Conservation (phyloP, 2,888 invertebrate species). For the Phyto melanocephala region DNA sequence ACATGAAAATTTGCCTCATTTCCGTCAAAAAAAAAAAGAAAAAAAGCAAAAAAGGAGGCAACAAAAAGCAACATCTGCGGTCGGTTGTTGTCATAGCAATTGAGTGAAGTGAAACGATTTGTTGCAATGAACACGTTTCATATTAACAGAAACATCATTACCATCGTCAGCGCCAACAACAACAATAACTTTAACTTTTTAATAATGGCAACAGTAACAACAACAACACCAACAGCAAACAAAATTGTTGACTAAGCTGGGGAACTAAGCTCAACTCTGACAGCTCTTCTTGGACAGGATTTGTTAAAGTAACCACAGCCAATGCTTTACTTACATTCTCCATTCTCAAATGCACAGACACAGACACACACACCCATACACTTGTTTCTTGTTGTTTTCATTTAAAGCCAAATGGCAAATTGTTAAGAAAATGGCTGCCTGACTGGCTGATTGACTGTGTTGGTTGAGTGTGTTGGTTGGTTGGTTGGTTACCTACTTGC, state of each 20-base stretch:
- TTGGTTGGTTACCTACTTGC: slow-evolving; percentile 19
- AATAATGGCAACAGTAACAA: slow-evolving; percentile 42
- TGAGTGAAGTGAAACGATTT: slow-evolving; percentile 30
- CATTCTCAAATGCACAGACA: slow-evolving; percentile 12
- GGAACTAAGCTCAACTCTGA: neutral
- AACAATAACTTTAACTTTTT: slow-evolving; percentile 33
- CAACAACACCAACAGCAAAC: neutral
- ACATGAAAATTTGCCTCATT: slow-evolving; percentile 62
- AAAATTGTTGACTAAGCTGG: neutral
- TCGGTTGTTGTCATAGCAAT: slow-evolving; percentile 26
- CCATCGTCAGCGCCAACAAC: slow-evolving; percentile 46
- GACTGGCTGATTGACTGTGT: slow-evolving; percentile 25
- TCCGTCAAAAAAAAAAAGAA: slow-evolving; percentile 40
- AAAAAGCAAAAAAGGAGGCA: neutral
- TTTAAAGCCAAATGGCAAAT: slow-evolving; percentile 62
- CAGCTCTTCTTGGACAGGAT: slow-evolving; percentile 43
- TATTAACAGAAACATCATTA: slow-evolving; percentile 73
- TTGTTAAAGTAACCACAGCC: slow-evolving; percentile 55
- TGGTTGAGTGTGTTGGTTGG: neutral
- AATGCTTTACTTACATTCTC: slow-evolving; percentile 59
- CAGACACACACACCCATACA: neutral
- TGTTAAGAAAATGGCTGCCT: slow-evolving; percentile 61
- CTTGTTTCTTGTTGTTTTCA: neutral
- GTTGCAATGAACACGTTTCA: slow-evolving; percentile 71
- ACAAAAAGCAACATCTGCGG: slow-evolving; percentile 55